Evolutionary conservation across 2,888 invertebrate genomes (phyloP), one percentile per base, ranked within the genome.

Genomic region (Yponomeuta cagnagella): DNA sequence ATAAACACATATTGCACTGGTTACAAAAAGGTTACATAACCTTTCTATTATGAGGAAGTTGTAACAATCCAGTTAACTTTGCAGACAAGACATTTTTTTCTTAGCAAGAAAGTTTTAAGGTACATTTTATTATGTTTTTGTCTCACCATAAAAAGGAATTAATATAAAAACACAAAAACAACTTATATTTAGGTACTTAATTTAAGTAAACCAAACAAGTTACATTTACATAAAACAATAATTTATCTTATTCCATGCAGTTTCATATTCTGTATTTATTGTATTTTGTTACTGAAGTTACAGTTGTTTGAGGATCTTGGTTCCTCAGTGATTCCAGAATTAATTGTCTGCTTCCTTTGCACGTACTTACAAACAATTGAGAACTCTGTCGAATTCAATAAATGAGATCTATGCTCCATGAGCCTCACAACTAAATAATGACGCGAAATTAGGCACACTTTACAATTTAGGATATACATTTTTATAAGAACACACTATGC

Each of bases 381-480:
- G 5, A 43, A 43, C 43, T 43, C 52, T 30, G 64, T 31, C 10
- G 64, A 64, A 31, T 64, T 31, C n/a, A 10, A 31, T 15, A 64
- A 72, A 83, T 88, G 89, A 89, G 89, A 89, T 89, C 89, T 88
- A 83, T 82, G 86, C 86, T 86, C 87, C 82, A 78, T 76, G 87
- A 86, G 87, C 85, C 72, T 73, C 77, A 72, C 74, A 75, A 74
- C 74, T 75, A 78, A 58, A 15, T 58, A 12, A 80, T 75, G 72
- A 75, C 77, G 76, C 12, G 15, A n/a, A 67, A 43, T 75, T 77
- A 43, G 43, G 43, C 6, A 78, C 75, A 78, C 74, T 81, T 80
- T 79, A 80, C 78, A 82, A 79, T 80, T 83, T 81, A 31, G 3
- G 23, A 64, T 76, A 76, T 75, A 77, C 79, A 79, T 76, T 79